Evolutionary conservation across 2,888 invertebrate species (phyloP).

Genomic region (Drosophila kanekoi): DNA sequence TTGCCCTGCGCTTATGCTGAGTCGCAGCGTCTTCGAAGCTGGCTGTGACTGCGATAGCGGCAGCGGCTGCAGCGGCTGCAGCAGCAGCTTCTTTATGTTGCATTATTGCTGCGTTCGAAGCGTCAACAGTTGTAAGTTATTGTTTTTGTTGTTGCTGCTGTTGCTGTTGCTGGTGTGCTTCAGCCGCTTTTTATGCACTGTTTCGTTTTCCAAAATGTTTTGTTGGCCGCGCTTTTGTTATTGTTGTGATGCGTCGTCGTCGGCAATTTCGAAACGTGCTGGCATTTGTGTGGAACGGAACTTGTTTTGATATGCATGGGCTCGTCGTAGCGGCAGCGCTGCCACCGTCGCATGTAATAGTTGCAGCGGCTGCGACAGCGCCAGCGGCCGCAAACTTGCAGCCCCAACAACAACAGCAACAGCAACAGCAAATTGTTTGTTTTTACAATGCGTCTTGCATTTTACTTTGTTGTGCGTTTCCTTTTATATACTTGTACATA

Average conservation of each 20-base stretch:
- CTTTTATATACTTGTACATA: conserved; percentile 15
- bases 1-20: conserved; percentile 35
- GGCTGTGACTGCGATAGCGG: conserved; percentile 3
- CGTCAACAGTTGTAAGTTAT: conserved; percentile 37
- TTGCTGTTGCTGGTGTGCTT: conserved; percentile 18
- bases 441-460: conserved; percentile 72
- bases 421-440: conserved; percentile 66
- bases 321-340: conserved; percentile 41
- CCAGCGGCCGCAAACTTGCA: conserved; percentile 45
- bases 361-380: conserved; percentile 26
- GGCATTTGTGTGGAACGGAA: conserved; percentile 79
- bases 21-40: conserved; percentile 10
- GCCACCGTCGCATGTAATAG: conserved; percentile 33
- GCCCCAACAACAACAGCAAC: conserved; percentile 45
- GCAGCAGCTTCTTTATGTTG: conserved; percentile 32
- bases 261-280: conserved; percentile 75
- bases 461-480: conserved; percentile 60
- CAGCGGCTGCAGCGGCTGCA: conserved; percentile 14
- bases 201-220: conserved; percentile 64
- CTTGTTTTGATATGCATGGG: conserved; percentile 76
- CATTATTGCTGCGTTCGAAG: conserved; percentile 13
- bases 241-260: conserved; percentile 74
- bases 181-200: conserved; percentile 55
- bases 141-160: conserved; percentile 37
- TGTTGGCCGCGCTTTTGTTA: conserved; percentile 68